A percentile compares a stretch with the other conserved stretches of the same genome.
Evolutionary conservation across 1,140 invertebrate species (phyloP).

Genomic region (Cyrtorhinus lividipennis): DNA sequence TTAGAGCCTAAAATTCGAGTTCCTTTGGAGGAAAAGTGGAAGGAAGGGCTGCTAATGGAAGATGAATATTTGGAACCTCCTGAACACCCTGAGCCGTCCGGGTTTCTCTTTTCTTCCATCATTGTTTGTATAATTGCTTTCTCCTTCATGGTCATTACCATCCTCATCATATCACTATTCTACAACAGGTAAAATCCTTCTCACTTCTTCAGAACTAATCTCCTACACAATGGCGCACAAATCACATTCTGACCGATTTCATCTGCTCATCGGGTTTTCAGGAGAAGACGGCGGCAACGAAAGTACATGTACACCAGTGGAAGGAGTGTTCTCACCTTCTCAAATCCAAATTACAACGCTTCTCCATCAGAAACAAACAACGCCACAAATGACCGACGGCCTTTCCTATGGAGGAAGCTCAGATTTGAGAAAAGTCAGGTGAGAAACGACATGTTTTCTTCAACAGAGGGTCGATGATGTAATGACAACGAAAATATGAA

Average conservation of each 20-base stretch:
- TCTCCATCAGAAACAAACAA: slow-evolving; percentile 34
- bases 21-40: not conserved
- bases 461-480: not conserved
- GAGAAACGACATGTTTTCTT: slow-evolving; percentile 17
- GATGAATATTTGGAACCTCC: not conserved
- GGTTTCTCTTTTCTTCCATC: not conserved
- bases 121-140: slow-evolving; percentile 12
- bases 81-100: not conserved
- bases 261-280: slow-evolving; percentile 30
- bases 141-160: slow-evolving; percentile 31
- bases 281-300: slow-evolving; percentile 37
- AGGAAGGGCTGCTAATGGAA: not conserved
- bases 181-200: slow-evolving; percentile 11
- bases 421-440: slow-evolving; percentile 56
- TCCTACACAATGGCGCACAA: no score
- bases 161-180: slow-evolving; percentile 27
- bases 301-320: slow-evolving; percentile 42
- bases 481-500: not conserved
- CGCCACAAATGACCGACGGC: slow-evolving; percentile 38
- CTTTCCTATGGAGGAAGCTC: slow-evolving; percentile 51
- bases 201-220: no score
- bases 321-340: slow-evolving; percentile 52
- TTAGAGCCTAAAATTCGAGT: slow-evolving; percentile 1
- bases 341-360: slow-evolving; percentile 65
- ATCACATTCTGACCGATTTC: not conserved